Evolutionary conservation across 1,140 invertebrate species (phyloP).

Genomic region (Plectrocnemia conspersa): DNA sequence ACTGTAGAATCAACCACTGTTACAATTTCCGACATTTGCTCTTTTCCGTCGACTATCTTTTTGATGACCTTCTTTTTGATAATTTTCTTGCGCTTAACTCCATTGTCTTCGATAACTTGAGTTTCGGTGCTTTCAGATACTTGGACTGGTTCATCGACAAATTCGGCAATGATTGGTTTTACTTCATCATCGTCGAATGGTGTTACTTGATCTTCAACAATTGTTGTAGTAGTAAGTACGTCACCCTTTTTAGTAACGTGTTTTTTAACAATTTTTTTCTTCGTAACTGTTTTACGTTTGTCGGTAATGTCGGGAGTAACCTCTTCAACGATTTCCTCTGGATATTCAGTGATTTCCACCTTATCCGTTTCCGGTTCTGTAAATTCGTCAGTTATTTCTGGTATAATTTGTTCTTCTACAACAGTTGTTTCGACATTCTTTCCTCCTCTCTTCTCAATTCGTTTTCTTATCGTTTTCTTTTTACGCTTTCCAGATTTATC

Average conservation of each 20-base stretch:
- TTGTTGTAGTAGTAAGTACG: conserved; percentile 4
- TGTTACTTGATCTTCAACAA: conserved; percentile 19
- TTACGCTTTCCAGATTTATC: background rate
- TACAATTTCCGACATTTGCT: background rate
- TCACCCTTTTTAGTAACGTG: conserved; percentile 14
- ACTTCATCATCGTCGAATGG: conserved; percentile 26
- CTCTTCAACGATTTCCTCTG: conserved; percentile 22
- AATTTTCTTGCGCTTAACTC: conserved; percentile 14
- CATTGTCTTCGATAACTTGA: conserved; percentile 22
- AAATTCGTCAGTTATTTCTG: conserved; percentile 23
- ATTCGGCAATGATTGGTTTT: background rate
- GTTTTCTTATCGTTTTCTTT: conserved; percentile 1
- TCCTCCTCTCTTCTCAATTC: background rate
- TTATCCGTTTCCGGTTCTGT: conserved; percentile 27
- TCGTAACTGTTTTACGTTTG: too few species aligned
- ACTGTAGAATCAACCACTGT: background rate
- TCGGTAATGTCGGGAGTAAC: conserved; percentile 11
- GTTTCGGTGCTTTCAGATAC: background rate
- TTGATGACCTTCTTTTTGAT: conserved; percentile 31
- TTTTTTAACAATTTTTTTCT: conserved; percentile 35
- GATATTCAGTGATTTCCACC: conserved; percentile 10
- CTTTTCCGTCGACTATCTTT: conserved; percentile 28
- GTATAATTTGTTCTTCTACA: conserved; percentile 10
- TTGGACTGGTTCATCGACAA: conserved; percentile 19
- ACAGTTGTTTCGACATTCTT: background rate